A percentile compares a stretch with the other conserved stretches of the same genome.
Evolutionary conservation across 2,888 invertebrate species (phyloP).

Genomic region (Formica aserva): DNA sequence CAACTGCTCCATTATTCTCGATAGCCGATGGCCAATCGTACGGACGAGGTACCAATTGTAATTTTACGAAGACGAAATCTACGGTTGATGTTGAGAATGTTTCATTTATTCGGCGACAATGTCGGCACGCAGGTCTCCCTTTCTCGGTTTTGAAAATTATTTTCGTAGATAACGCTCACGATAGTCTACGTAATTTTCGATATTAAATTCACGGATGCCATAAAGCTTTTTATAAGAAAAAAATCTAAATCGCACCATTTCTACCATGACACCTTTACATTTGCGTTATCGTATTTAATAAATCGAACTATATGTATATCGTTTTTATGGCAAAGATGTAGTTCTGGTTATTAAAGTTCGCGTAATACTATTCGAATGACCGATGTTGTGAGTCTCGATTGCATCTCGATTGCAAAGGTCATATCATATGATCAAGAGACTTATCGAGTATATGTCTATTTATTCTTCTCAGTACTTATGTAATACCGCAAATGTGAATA

Average conservation of each 20-base stretch:
- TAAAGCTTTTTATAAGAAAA: background rate
- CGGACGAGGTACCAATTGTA: conserved; percentile 81
- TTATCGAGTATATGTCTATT: background rate
- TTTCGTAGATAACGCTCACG: background rate
- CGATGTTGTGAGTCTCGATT: background rate
- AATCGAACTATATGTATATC: background rate
- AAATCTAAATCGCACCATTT: background rate
- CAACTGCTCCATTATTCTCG: conserved; percentile 83
- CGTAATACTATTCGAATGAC: background rate
- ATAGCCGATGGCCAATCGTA: conserved; percentile 83
- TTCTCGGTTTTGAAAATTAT: background rate
- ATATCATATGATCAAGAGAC: background rate
- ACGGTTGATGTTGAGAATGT: conserved; percentile 30
- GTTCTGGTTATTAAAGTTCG: background rate
- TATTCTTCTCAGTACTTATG: conserved; percentile 15
- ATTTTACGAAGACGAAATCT: conserved; percentile 75
- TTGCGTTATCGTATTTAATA: background rate
- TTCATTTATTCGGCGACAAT: conserved; percentile 8
- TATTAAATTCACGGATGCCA: background rate
- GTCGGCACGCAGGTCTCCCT: background rate
- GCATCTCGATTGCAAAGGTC: conserved; percentile 25
- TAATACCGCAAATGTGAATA: conserved; percentile 6
- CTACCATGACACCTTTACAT: background rate
- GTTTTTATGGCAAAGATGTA: background rate
- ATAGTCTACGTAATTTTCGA: background rate